Conservation (phyloP, 2,888 invertebrate genomes). For the Masnerella sp. region DNA sequence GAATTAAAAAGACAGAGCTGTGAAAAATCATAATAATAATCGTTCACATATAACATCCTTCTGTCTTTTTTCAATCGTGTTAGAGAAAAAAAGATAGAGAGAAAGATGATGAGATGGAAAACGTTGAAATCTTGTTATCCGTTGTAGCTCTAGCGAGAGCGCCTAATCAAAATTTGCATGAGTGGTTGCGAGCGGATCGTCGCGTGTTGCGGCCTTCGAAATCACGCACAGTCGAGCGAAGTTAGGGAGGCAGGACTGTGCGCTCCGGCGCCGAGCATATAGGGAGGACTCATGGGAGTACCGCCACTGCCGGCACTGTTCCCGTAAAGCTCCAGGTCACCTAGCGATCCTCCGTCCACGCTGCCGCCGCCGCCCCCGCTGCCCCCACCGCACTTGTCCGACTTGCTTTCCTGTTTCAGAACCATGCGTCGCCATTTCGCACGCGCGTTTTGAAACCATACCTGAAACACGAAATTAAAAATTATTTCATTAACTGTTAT, state of each 20-base stretch:
- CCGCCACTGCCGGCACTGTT: constrained; percentile 83
- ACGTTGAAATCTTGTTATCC: too few species aligned
- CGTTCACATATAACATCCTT: too few species aligned
- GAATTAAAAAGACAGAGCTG: too few species aligned
- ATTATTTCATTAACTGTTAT: neutral
- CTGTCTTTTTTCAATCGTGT: too few species aligned
- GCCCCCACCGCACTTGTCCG: constrained; percentile 84
- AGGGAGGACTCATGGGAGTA: constrained; percentile 85
- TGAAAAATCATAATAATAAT: too few species aligned
- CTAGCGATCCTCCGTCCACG: constrained; percentile 80
- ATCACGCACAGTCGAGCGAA: constrained; percentile 86
- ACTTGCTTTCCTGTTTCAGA: constrained; percentile 87
- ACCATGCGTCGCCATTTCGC: constrained; percentile 96
- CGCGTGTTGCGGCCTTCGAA: constrained; percentile 56
- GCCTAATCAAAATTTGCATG: constrained; percentile 45
- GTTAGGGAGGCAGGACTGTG: constrained; percentile 86
- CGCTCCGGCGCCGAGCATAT: constrained; percentile 84
- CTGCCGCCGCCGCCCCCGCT: constrained; percentile 76
- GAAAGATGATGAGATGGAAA: too few species aligned
- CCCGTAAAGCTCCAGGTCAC: constrained; percentile 76
- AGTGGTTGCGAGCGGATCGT: constrained; percentile 49
- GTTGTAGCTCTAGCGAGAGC: constrained; percentile 22
- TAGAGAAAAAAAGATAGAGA: too few species aligned
- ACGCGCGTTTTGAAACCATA: constrained; percentile 96
- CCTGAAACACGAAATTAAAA: constrained; percentile 86